Conservation (phyloP, 2,797 vertebrate genomes). For the Sebastes trivittatus region DNA sequence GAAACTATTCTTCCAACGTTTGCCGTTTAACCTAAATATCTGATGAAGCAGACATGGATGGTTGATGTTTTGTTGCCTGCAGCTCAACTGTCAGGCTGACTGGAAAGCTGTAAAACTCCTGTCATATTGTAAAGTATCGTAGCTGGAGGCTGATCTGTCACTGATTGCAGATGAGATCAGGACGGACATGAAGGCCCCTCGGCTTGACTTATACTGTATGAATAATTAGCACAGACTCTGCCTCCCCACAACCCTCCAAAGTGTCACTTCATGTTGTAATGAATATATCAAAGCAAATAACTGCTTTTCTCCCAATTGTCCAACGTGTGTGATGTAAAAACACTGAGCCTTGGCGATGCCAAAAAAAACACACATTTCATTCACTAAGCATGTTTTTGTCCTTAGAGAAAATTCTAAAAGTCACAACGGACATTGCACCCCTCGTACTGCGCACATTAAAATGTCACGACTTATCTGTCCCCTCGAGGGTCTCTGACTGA, state of each 20-base stretch:
- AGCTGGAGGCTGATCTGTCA: slow-evolving; percentile 5
- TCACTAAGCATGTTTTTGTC: neutral
- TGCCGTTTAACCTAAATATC: neutral
- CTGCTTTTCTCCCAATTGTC: neutral
- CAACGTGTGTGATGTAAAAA: neutral
- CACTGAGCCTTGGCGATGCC: neutral
- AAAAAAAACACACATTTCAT: neutral
- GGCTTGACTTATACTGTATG: neutral
- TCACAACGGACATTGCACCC: neutral
- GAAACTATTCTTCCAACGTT: neutral
- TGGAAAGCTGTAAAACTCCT: neutral
- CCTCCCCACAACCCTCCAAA: neutral
- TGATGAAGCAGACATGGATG: neutral
- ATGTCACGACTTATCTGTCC: neutral
- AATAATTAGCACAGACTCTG: neutral
- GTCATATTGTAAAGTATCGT: neutral
- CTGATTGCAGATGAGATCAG: neutral
- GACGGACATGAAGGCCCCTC: neutral
- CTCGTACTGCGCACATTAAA: neutral
- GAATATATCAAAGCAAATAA: neutral
- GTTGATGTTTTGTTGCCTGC: slow-evolving; percentile 6
- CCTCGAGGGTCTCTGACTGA: neutral
- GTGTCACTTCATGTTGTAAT: neutral
- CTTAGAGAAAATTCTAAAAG: neutral
- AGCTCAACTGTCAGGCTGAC: neutral